Evolutionary conservation across 2,113 vertebrate species (phyloP).

Genomic region (Galemys pyrenaicus): DNA sequence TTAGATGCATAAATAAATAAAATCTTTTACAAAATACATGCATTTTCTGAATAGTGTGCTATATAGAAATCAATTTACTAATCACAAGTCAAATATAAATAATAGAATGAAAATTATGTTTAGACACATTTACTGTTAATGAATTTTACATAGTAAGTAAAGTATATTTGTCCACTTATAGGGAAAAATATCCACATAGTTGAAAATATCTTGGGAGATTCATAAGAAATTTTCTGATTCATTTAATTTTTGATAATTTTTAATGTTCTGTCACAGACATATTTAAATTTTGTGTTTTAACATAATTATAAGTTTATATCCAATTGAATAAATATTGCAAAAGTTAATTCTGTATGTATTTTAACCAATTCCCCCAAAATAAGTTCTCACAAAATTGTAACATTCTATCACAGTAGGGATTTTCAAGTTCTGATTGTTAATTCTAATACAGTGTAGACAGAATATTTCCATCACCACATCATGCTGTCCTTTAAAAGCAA

Average conservation of each 20-base stretch:
- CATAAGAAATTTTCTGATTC: neutral
- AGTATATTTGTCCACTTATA: neutral
- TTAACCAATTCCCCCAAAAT: neutral
- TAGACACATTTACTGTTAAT: neutral
- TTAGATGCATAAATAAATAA: too few species aligned
- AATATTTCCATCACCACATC: neutral
- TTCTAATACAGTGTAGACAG: neutral
- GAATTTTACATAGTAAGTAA: neutral
- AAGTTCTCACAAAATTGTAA: neutral
- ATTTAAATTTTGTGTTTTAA: neutral
- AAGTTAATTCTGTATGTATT: neutral
- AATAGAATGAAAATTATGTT: neutral
- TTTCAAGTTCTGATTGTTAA: too few species aligned
- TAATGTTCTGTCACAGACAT: neutral
- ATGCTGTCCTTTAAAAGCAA: too few species aligned
- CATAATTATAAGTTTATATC: neutral
- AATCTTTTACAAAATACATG: too few species aligned
- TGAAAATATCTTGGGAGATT: neutral
- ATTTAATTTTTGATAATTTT: neutral
- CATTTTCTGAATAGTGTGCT: neutral
- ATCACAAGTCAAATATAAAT: neutral
- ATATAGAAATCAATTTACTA: neutral
- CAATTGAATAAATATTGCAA: neutral
- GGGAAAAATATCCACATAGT: neutral
- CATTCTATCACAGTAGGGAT: too few species aligned